phyloP scores from a whole-genome alignment of 2,888 invertebrate species.

The Monochamus alternatus region DNA sequence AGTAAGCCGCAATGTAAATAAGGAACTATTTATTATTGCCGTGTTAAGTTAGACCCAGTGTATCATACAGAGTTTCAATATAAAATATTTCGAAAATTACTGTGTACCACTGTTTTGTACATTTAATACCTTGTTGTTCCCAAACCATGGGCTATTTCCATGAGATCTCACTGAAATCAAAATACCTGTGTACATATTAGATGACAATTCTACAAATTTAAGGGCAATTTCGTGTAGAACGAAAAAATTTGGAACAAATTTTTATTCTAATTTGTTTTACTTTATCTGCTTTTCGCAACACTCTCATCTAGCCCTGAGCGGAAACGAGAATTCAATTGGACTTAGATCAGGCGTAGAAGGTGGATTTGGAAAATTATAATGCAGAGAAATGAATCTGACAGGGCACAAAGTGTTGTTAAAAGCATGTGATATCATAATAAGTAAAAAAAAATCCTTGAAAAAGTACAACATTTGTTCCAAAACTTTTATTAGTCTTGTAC shows the following conservation, averaged over 20 bases:
- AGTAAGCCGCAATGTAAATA: constrained; percentile 61
- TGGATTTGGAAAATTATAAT: too few relatives aligned
- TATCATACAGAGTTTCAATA: constrained; percentile 61
- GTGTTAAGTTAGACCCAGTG: constrained; percentile 53
- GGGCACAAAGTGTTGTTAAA: not conserved
- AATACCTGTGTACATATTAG: constrained; percentile 23
- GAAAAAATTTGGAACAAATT: not conserved
- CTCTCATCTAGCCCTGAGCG: too few relatives aligned
- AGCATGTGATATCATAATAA: not conserved
- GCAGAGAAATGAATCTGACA: not conserved
- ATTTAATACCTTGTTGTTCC: constrained; percentile 40
- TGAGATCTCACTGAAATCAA: constrained; percentile 23
- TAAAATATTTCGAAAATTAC: constrained; percentile 51
- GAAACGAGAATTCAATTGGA: too few relatives aligned
- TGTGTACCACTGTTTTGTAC: constrained; percentile 42
- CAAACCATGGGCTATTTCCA: constrained; percentile 34
- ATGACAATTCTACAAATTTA: not conserved
- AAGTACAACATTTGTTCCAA: not conserved
- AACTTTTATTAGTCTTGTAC: not conserved
- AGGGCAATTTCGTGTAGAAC: not conserved
- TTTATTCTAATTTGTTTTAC: not conserved
- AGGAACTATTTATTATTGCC: constrained; percentile 66
- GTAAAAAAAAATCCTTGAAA: not conserved
- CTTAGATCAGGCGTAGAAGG: too few relatives aligned
- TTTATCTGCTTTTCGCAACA: too few relatives aligned